phyloP scores from a whole-genome alignment of 2,113 vertebrate species.

The Boleophthalmus pectinirostris region DNA sequence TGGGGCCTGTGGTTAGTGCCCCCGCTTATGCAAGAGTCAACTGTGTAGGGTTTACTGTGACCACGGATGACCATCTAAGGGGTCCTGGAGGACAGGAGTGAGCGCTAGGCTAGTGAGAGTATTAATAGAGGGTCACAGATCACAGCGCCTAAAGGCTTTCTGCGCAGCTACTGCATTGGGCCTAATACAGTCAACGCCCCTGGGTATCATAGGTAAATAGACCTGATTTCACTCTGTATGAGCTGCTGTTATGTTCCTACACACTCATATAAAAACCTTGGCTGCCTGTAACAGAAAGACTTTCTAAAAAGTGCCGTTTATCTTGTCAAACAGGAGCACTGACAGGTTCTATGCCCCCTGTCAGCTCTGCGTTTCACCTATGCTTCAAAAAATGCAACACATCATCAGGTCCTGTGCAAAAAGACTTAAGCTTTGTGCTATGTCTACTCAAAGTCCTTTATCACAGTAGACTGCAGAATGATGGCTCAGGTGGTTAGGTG shows the following conservation, averaged over 20 bases:
- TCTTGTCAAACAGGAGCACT: slow-evolving; percentile 3
- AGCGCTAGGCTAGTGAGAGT: slow-evolving; percentile 33
- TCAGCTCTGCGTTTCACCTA: slow-evolving; percentile 2
- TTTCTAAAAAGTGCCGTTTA: slow-evolving; percentile 11
- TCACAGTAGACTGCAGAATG: not conserved
- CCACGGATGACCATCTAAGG: slow-evolving; percentile 49
- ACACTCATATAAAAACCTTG: slow-evolving; percentile 2
- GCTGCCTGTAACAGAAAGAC: not conserved
- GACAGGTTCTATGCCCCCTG: not conserved
- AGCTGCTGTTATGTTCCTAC: slow-evolving; percentile 21
- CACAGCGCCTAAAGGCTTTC: slow-evolving; percentile 43
- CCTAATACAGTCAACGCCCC: slow-evolving; percentile 33
- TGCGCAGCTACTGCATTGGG: slow-evolving; percentile 35
- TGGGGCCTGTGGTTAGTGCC: slow-evolving; percentile 56
- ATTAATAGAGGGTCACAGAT: slow-evolving; percentile 49
- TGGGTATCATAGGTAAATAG: slow-evolving; percentile 50
- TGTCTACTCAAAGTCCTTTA: not conserved
- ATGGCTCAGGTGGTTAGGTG: not conserved
- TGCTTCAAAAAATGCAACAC: not conserved
- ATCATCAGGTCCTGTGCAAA: not conserved
- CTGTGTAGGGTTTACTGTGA: slow-evolving; percentile 43
- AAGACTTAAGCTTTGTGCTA: not conserved
- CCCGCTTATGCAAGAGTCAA: slow-evolving; percentile 61
- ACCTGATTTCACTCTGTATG: slow-evolving; percentile 35
- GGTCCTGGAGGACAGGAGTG: slow-evolving; percentile 47